Evolutionary conservation across 1,140 invertebrate genomes (phyloP), one percentile per base, ranked within the genome.

Genomic region (Wiebesia pumilae): DNA sequence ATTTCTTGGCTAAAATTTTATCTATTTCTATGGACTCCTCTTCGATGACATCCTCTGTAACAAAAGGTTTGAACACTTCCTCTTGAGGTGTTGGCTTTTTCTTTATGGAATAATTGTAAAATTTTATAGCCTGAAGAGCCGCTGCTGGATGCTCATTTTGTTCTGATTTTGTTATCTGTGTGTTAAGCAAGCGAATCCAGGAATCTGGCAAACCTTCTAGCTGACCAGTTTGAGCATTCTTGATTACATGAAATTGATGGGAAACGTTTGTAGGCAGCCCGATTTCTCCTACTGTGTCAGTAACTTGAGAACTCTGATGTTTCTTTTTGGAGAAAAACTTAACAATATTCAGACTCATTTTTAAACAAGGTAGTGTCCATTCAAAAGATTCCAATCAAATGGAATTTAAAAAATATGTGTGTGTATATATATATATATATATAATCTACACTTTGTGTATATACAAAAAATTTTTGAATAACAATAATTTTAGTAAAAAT

Each of bases 141-240:
- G 98, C 98, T 89, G 97, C 96, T 3, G 98, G 98, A 94, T 99
- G 98, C 90, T 98, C 96, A 91, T 97, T 95, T 92, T 98, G 97
- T 92, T 99, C 98, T 73, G 95, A 96, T 88, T 96, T 95, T 58
- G 97, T 97, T 88, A 99, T 98, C 92, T 98, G 97, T 67, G 96
- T 95, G 90, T 97, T 96, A 83, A 99, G 94, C 71, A 98, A 94
- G 67, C 95, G 94, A 47, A 96, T 93, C 97, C 97, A 98, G 54
- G 97, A 94, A 35, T 95, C 94, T 0, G 97, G 97, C 33, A 98
- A 93, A 10, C 97, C 97, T 90, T 97, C 96, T 86, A 98, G 92
- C 90, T 96, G 95, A 3, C 97, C 97, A 0, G 97, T 97, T 88
- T 96, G 94, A 7, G 95, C 94, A 91, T 98, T 97, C 88, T 95